These are phyloP conservation scores for Drosophila melanosoma DNA, from an alignment of 2,888 invertebrate species.

Conservation along the genomic window DNA sequence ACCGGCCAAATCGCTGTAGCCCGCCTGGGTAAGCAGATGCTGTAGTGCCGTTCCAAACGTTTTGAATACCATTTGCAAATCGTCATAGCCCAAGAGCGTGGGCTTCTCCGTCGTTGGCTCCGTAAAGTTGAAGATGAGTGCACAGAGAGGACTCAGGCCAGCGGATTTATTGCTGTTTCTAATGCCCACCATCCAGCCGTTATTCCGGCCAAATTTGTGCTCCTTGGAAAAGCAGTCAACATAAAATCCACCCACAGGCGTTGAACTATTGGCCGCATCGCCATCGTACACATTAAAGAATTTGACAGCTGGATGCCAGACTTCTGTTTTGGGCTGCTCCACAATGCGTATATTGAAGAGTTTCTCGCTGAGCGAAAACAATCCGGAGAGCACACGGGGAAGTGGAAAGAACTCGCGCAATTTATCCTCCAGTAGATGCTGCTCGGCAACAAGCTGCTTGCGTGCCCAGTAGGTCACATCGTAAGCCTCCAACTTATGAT, in stretches of 20 bases:
- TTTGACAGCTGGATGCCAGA: conserved; percentile 95
- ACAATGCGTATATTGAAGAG: conserved; percentile 92
- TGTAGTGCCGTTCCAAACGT: conserved; percentile 96
- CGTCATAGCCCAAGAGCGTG: conserved; percentile 90
- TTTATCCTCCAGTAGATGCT: conserved; percentile 89
- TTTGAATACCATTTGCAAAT: conserved; percentile 91
- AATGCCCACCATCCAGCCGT: conserved; percentile 92
- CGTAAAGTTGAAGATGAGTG: conserved; percentile 92
- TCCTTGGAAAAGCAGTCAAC: conserved; percentile 92
- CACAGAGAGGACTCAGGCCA: conserved; percentile 90
- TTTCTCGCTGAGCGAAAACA: conserved; percentile 91
- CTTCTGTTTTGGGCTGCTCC: conserved; percentile 87
- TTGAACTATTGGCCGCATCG: conserved; percentile 65
- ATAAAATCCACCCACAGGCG: conserved; percentile 92
- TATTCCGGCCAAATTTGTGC: conserved; percentile 88
- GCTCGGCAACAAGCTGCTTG: conserved; percentile 89
- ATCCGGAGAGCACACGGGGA: conserved; percentile 90
- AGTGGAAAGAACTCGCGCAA: conserved; percentile 93
- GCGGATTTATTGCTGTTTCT: conserved; percentile 89
- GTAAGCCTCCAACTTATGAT: conserved; percentile 90
- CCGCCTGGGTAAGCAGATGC: conserved; percentile 92
- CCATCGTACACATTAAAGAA: conserved; percentile 92
- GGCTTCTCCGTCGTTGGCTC: conserved; percentile 88
- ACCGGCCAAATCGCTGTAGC: conserved; percentile 94
- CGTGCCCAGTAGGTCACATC: conserved; percentile 95